Evolutionary conservation across 2,888 invertebrate genomes (phyloP).

Genomic region (Horisme vitalbata): DNA sequence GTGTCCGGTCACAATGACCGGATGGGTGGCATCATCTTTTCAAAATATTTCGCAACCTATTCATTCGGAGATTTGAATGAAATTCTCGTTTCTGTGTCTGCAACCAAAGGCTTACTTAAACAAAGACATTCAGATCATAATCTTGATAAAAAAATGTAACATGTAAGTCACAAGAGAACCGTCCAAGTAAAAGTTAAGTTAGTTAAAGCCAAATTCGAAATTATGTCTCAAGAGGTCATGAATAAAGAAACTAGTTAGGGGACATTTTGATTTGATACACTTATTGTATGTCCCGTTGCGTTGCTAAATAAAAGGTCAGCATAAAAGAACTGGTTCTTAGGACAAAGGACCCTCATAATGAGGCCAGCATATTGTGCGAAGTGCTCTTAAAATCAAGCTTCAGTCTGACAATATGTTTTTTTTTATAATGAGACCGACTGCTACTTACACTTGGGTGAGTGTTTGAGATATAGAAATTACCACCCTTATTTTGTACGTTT

Average conservation of each 20-base stretch:
- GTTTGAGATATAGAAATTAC: conserved; percentile 37
- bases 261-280: conserved; percentile 79
- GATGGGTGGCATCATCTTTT: conserved; percentile 25
- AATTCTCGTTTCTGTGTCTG: conserved; percentile 18
- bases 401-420: conserved; percentile 71
- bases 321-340: conserved; percentile 79
- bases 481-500: conserved; percentile 25
- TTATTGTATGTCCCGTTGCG: conserved; percentile 73
- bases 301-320: conserved; percentile 61
- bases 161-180: conserved; percentile 20
- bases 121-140: conserved; percentile 21
- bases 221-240: conserved; percentile 65
- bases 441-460: conserved; percentile 44
- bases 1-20: conserved; percentile 27
- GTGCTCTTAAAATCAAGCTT: conserved; percentile 69
- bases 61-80: conserved; percentile 23
- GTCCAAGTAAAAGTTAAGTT: conserved; percentile 44
- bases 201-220: conserved; percentile 58
- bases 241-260: conserved; percentile 68
- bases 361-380: conserved; percentile 78
- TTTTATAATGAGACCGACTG: conserved; percentile 58
- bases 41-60: conserved; percentile 23
- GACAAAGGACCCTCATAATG: conserved; percentile 81
- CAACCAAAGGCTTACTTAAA: conserved; percentile 12
- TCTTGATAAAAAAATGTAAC: conserved; percentile 9